Conservation (phyloP, 2,888 invertebrate species). For the Deilephila elpenor region DNA sequence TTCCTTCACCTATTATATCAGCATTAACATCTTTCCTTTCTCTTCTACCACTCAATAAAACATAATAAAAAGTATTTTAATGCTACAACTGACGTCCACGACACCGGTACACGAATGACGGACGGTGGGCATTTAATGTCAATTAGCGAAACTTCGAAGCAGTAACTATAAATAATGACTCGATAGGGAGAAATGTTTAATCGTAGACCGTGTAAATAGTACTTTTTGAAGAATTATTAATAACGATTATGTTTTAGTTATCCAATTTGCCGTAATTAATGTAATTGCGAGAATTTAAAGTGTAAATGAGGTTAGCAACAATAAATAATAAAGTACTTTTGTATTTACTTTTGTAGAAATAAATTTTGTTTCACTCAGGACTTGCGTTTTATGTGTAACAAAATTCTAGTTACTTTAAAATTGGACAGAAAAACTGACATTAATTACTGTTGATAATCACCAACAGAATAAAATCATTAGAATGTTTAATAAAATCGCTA, state of each 20-base stretch:
- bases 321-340: no score
- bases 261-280: no score
- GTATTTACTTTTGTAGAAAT: no score
- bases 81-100: constrained; percentile 57
- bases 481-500: not conserved
- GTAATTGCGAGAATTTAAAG: no score
- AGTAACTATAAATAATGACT: constrained; percentile 59
- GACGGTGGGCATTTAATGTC: constrained; percentile 73
- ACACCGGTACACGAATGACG: constrained; percentile 68
- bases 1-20: no score
- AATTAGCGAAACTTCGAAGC: constrained; percentile 68
- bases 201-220: not conserved
- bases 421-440: no score
- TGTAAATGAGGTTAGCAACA: no score
- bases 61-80: constrained; percentile 46
- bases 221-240: not conserved
- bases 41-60: no score
- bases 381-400: no score
- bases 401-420: no score
- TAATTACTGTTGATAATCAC: not conserved
- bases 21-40: no score
- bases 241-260: not conserved
- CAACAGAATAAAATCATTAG: not conserved
- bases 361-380: no score
- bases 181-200: not conserved